These are phyloP conservation scores for Cheiracanthium punctorium DNA, from an alignment of 2,888 invertebrate species.

Conservation along the genomic window DNA sequence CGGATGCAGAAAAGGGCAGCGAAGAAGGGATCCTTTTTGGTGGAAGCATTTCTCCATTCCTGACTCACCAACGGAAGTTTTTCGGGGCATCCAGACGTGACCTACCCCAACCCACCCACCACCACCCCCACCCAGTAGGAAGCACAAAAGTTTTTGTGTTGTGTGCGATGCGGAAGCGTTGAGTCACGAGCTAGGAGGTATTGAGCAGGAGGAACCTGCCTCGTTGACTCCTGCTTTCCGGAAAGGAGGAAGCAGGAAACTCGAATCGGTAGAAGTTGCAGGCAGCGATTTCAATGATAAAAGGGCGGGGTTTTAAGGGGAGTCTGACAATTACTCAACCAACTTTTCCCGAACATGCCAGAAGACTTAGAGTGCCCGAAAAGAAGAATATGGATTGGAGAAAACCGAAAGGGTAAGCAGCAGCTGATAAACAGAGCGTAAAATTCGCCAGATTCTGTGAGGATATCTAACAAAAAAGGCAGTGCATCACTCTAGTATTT, in stretches of 20 bases:
- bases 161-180: constrained; percentile 42
- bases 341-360: background rate
- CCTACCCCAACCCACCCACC: too few relatives aligned
- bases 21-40: background rate
- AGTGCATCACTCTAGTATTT: too few relatives aligned
- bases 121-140: constrained; percentile 1
- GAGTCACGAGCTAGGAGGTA: constrained; percentile 31
- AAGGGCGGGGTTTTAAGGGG: constrained; percentile 13
- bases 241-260: constrained; percentile 24
- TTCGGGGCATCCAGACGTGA: constrained; percentile 49
- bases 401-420: background rate
- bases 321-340: background rate
- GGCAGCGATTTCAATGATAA: constrained; percentile 15
- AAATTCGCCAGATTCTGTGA: too few relatives aligned
- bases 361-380: background rate
- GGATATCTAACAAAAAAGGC: too few relatives aligned
- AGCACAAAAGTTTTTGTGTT: constrained; percentile 49
- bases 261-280: constrained; percentile 9
- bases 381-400: background rate
- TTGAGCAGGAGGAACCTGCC: constrained; percentile 16
- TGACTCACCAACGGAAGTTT: constrained; percentile 66
- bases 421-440: background rate
- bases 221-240: constrained; percentile 66
- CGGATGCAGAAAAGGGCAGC: constrained; percentile 51
- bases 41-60: constrained; percentile 27